Percentiles rank a stretch among this genome's conserved stretches.
Conservation (phyloP, 1,140 invertebrate genomes). For the Delia radicum region DNA sequence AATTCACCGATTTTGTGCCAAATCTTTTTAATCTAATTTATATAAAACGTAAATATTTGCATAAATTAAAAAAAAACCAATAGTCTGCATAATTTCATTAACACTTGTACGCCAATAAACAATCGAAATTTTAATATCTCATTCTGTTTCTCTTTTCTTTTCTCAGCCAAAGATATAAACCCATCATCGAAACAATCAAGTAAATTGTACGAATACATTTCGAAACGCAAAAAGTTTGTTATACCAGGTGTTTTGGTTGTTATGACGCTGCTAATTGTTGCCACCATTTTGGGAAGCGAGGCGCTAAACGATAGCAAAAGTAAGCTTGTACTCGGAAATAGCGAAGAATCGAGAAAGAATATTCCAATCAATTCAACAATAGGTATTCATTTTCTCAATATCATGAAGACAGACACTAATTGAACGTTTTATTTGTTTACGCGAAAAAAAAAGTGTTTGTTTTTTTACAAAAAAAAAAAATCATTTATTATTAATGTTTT, state of each 20-base stretch:
- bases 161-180: constrained; percentile 24
- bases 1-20: no score
- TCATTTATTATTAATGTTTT: no score
- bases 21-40: no score
- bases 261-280: constrained; percentile 35
- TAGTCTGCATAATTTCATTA: background rate
- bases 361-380: constrained; percentile 57
- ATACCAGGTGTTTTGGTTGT: constrained; percentile 40
- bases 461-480: no score
- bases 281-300: background rate
- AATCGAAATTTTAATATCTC: background rate
- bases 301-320: constrained; percentile 35
- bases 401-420: background rate
- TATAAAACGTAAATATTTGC: no score
- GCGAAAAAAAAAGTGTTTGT: background rate
- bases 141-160: background rate
- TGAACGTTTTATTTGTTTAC: background rate
- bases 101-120: background rate
- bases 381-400: constrained; percentile 40
- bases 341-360: constrained; percentile 53
- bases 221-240: constrained; percentile 40
- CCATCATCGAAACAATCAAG: background rate
- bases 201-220: constrained; percentile 10
- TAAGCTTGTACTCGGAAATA: constrained; percentile 47
- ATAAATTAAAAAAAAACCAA: no score